Evolutionary conservation across 2,888 invertebrate genomes (phyloP), one percentile per base, ranked within the genome.

Genomic region (Timandra comae): DNA sequence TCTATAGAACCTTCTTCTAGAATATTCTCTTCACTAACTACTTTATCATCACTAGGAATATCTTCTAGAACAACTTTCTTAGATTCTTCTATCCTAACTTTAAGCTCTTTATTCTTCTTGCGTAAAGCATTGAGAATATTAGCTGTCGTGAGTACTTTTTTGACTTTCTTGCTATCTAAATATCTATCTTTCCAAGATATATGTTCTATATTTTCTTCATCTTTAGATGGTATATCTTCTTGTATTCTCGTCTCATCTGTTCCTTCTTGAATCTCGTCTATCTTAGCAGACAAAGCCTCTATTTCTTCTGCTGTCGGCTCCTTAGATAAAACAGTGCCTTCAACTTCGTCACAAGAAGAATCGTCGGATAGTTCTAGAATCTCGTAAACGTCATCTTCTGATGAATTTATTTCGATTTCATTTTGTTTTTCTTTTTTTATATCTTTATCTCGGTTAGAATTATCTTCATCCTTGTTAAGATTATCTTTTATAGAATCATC

Each of bases 171-270:
- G 42, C 90, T 90, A 7, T 76, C 86, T 26, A 90, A 63, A 58
- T 89, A 90, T 27, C 90, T 72, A 25, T 87, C 80, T 54, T 87
- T 88, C 90, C 90, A 90, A 0, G 89, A 88, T 21, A 74, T 52
- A 7, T 58, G 49, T 31, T 62, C 59, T 10, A 33, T n/a, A 23
- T 26, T 28, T 1, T 13, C 27, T 7, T 34, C 16, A 7, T 20
- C 35, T 23, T 31, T 23, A 12, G 45, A 24, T 7, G 28, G 24
- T 20, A 30, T 26, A 26, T 29, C 44, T 35, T 69, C 69, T 16
- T 66, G 55, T 29, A 63, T 52, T 41, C 30, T 45, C 29, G 70
- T 66, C 30, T 71, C 63, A 38, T 60, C 52, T 6, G 64, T 69
- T 53, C 67, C 49, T 7, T 79, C 71, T 16, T n/a, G n/a, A 30